Base-by-base conservation (phyloP, 2,888 invertebrate species). In the Dorcus hopei region DNA sequence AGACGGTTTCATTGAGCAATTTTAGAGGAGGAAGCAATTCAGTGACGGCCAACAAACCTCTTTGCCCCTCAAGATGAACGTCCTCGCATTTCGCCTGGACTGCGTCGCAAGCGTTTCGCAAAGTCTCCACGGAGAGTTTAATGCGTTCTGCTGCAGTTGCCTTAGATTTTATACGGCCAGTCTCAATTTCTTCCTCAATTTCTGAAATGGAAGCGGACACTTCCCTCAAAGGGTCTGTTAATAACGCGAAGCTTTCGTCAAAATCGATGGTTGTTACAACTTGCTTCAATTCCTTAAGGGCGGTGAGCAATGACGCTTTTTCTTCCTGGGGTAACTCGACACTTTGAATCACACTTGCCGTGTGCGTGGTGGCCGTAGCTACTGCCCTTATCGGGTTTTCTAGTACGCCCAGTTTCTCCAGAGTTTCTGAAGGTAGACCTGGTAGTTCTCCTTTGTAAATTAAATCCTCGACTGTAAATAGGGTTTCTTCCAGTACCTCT, bases 351-450 rank as follows among this genome's bases (percentile, higher is more conserved):
- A 41, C 41, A n/a, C 11, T 11, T 4, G 3, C 9, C 9, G 41
- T 41, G 3, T 41, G n/a, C 5, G 11, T 41, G 11, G 51, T 49
- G 11, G 52, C 52, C 7, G 50, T 50, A 9, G 61, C 48, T n/a
- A 70, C 49, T 41, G 63, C 59, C 52, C 69, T 62, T 9, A 71
- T 33, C 33, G 70, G 68, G 61, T 66, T 64, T 41, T 64, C 55
- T n/a, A 72, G 52, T 23, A 54, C 47, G 38, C 59, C 62, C 40
- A 70, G 49, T 52, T 59, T 55, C 16, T 61, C 59, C 8, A 56
- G 47, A 26, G 58, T 49, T 48, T 57, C 53, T 14, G 50, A 33
- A 7, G 62, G 38, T 49, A 61, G 9, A 6, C 7, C 42, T 42
- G 11, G 11, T 14, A 42, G 11, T 9, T 45, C 45, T 6, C 19